Evolutionary conservation across 1,140 invertebrate species (phyloP), one percentile per base, ranked within the genome.

Genomic region (Zaprionus ghesquierei): DNA sequence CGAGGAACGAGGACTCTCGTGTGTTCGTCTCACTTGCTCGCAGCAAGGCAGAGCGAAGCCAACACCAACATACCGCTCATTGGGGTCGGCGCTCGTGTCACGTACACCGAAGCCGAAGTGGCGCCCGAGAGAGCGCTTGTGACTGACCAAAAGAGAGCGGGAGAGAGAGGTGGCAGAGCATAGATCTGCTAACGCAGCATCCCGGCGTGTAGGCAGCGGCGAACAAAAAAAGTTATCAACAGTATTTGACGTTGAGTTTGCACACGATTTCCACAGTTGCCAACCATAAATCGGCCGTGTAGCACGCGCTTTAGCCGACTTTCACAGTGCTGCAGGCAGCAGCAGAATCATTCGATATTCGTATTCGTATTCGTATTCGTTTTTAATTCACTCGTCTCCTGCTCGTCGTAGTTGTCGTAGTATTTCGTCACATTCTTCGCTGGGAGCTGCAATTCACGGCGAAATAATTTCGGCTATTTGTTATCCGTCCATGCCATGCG

Each of bases 401-500:
- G 9, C 9, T 20, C 33, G 41, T 54, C 41, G 18, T 12, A 27
- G 29, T 44, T 35, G 46, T 73, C 44, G 78, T 77, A 61, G 5
- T 23, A 9, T 49, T 23, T 49, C 18, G 31, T 23, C 49, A 50
- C 54, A 49, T 74, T 77, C 65, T 72, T 89, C 71, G 80, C 86
- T 90, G 70, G 66, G 79, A 75, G 79, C 72, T 73, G 68, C 80
- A 80, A 91, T 91, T 91, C 79, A 81, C 87, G 84, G 77, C 84
- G 84, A 91, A 90, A 91, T 89, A 89, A 91, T 85, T 90, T 87
- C 75, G 76, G 75, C 75, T 80, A 78, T 81, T 92, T 85, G 71
- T 90, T 85, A 90, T 84, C 82, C 85, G 91, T 92, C 91, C 91
- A 92, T 92, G 91, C 91, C 91, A 92, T 92, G 91, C 91, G 91